phyloP scores from a whole-genome alignment of 1,140 invertebrate genomes.

The Neodiprion fabricii region DNA sequence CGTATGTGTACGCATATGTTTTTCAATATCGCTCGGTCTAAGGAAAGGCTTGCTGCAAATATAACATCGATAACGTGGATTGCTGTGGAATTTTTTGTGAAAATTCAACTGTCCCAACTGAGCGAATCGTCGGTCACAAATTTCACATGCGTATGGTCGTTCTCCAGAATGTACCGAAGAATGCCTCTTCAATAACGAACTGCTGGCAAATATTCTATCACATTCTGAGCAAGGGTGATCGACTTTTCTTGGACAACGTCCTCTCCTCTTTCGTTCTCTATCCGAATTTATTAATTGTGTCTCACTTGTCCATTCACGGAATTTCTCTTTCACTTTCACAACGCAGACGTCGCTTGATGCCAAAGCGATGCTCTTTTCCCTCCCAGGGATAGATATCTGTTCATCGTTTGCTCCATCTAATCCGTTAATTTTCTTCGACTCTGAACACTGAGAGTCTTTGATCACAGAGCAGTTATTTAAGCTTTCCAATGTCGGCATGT shows the following conservation, averaged over 20 bases:
- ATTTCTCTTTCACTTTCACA: background rate
- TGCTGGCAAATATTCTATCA: constrained; percentile 16
- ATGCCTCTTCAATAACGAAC: constrained; percentile 21
- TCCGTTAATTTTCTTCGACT: background rate
- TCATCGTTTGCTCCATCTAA: background rate
- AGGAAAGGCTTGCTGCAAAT: constrained; percentile 60
- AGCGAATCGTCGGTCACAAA: constrained; percentile 27
- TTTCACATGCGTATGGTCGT: constrained; percentile 27
- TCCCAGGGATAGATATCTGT: no score
- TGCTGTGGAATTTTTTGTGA: constrained; percentile 27
- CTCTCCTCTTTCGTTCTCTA: background rate
- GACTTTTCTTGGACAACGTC: background rate
- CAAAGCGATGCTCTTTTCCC: no score
- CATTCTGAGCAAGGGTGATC: constrained; percentile 19
- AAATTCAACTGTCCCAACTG: constrained; percentile 30
- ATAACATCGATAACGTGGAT: constrained; percentile 43
- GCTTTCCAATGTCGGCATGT: background rate
- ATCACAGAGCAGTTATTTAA: background rate
- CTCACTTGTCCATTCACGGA: background rate
- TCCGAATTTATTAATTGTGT: background rate
- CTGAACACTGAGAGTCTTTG: background rate
- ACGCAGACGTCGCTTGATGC: background rate
- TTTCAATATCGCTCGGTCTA: constrained; percentile 38
- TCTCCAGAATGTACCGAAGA: constrained; percentile 27
- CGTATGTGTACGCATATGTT: constrained; percentile 69